Evolutionary conservation across 2,113 vertebrate species (phyloP).

Genomic region (Pitta sordida): DNA sequence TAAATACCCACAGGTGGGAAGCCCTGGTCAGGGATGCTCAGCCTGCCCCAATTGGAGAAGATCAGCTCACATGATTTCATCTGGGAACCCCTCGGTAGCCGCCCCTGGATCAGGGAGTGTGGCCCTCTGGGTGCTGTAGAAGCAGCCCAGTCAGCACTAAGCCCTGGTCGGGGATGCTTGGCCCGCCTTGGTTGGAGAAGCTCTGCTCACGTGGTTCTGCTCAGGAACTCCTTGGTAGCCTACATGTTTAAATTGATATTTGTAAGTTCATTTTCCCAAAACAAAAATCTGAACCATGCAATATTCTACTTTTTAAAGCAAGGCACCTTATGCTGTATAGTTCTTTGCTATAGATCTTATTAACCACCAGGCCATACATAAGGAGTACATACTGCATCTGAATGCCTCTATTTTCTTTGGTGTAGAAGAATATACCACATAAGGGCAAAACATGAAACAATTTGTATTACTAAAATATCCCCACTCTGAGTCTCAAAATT

Average conservation of each 20-base stretch:
- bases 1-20: too few relatives aligned
- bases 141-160: too few relatives aligned
- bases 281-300: neutral
- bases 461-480: neutral
- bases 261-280: neutral
- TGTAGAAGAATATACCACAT: neutral
- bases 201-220: too few relatives aligned
- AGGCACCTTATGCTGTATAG: accelerated
- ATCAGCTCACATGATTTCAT: too few relatives aligned
- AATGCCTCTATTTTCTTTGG: neutral
- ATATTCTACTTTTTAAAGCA: neutral
- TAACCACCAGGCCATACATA: neutral
- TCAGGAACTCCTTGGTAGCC: too few relatives aligned
- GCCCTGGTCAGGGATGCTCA: too few relatives aligned
- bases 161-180: too few relatives aligned
- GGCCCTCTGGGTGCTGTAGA: too few relatives aligned
- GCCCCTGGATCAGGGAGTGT: too few relatives aligned
- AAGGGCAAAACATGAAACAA: neutral
- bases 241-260: neutral
- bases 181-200: too few relatives aligned
- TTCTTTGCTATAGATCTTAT: neutral
- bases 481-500: neutral
- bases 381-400: neutral
- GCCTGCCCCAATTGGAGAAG: too few relatives aligned
- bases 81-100: too few relatives aligned